These are phyloP conservation scores for Notodonta dromedarius DNA, from an alignment of 2,888 invertebrate species.

Conservation along the genomic window DNA sequence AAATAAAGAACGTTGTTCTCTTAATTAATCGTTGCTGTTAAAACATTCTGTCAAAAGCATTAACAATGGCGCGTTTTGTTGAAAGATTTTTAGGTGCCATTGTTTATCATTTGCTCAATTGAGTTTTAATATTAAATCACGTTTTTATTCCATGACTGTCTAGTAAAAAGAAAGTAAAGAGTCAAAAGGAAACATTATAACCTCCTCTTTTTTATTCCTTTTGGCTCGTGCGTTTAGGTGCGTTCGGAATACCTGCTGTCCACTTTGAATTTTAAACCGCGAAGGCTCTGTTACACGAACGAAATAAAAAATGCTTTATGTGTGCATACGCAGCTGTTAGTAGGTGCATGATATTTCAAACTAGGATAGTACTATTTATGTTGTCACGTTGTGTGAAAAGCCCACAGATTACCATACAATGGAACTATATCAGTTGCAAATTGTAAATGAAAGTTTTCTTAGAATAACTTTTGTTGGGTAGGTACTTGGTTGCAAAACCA, in stretches of 20 bases:
- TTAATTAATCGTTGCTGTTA: conserved; percentile 3
- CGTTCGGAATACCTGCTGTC: conserved; percentile 4
- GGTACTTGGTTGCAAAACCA: no score
- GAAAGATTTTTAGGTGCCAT: not conserved
- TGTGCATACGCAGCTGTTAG: conserved; percentile 31
- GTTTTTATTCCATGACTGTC: no score
- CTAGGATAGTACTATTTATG: conserved; percentile 32
- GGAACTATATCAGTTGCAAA: conserved; percentile 7
- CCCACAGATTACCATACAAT: conserved; percentile 34
- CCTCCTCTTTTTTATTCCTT: conserved; percentile 14
- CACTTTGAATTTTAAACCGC: conserved; percentile 20
- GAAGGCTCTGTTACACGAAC: conserved; percentile 22
- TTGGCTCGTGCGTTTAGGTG: conserved; percentile 39
- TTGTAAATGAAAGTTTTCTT: conserved; percentile 17
- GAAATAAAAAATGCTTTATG: conserved; percentile 22
- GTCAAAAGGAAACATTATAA: no score
- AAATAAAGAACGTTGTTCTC: conserved; percentile 11
- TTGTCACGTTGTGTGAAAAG: conserved; percentile 31
- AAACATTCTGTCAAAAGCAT: conserved; percentile 2
- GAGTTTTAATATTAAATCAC: not conserved
- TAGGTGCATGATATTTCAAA: conserved; percentile 29
- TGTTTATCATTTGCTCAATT: conserved; percentile 5
- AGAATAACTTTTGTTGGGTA: conserved; percentile 10
- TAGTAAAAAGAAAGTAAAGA: no score
- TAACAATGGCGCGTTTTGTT: not conserved